Evolutionary conservation across 2,113 vertebrate genomes (phyloP), one percentile per base, ranked within the genome.

Genomic region (Petaurus breviceps): DNA sequence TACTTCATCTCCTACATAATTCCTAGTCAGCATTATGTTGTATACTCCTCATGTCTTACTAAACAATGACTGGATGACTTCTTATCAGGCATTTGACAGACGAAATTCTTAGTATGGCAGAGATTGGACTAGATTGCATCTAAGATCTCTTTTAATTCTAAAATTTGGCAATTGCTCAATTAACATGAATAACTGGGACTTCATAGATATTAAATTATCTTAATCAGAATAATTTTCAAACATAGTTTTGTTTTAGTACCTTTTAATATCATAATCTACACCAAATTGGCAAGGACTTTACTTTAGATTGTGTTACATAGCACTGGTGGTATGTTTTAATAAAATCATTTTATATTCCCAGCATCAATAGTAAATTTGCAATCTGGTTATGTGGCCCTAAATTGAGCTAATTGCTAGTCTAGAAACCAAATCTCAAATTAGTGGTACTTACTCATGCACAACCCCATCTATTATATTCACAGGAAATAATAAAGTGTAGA

Each of bases 401-500:
- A 26, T 96, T 97, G 93, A 97, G 97, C 7, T 95, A 93, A 97
- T 77, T 96, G 93, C 95, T 98, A 24, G 46, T 94, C 95, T 97
- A 96, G 90, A 93, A 96, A 95, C 61, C 96, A 93, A 97, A 97
- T 97, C 90, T 97, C 61, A 98, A 98, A 97, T 98, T 93, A 97
- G 96, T 98, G 94, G 77, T 96, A 96, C 96, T 98, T 98, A 93
- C 61, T 97, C 93, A 95, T 92, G 51, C 91, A 95, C 95, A 96
- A 97, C 94, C 97, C 51, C 89, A 84, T 96, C 14, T 96, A 96
- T 98, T 98, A 93, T 11, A 14, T 57, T 96, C 61, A 25, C 77
- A 97, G 94, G 61, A 98, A 98, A 98, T 97, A 93, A 97, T 98
- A 98, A 97, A 37, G 92, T 97, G 95, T 89, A 93, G 51, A 95